Conservation (phyloP, 2,113 vertebrate genomes). For the Gallinago undulata region DNA sequence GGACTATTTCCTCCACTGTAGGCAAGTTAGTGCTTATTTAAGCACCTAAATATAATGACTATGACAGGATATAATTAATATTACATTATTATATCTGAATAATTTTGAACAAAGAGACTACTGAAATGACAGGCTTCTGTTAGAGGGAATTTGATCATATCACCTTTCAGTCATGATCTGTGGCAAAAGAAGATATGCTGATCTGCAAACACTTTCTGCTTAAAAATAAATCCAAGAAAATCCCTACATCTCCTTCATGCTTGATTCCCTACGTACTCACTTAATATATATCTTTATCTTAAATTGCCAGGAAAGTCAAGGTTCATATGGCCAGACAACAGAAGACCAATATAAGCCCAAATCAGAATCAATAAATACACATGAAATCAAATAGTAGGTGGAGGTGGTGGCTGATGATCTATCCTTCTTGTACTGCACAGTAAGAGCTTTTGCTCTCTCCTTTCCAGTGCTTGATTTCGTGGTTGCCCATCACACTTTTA, state of each 20-base stretch:
- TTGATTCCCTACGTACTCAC: neutral
- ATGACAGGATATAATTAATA: neutral
- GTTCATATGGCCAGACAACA: neutral
- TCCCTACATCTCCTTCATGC: accelerated
- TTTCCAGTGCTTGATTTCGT: neutral
- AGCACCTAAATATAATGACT: neutral
- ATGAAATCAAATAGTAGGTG: neutral
- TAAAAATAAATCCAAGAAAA: neutral
- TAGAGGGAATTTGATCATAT: neutral
- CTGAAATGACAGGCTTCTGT: neutral
- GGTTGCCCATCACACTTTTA: neutral
- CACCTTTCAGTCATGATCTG: neutral
- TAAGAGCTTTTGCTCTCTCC: neutral
- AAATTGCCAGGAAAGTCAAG: neutral
- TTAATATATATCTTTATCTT: neutral
- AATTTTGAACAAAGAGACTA: neutral
- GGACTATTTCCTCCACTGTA: neutral
- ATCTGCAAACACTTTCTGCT: neutral
- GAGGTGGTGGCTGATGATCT: neutral
- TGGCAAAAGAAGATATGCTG: neutral
- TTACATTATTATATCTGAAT: neutral
- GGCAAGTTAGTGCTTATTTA: neutral
- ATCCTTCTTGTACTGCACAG: neutral
- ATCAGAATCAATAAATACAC: neutral
- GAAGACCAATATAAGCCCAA: neutral